Evolutionary conservation across 37 sponge, comb jelly and placozoan genomes (phyloP), one percentile per base, ranked within the genome.

Genomic region (Geodia barretti): DNA sequence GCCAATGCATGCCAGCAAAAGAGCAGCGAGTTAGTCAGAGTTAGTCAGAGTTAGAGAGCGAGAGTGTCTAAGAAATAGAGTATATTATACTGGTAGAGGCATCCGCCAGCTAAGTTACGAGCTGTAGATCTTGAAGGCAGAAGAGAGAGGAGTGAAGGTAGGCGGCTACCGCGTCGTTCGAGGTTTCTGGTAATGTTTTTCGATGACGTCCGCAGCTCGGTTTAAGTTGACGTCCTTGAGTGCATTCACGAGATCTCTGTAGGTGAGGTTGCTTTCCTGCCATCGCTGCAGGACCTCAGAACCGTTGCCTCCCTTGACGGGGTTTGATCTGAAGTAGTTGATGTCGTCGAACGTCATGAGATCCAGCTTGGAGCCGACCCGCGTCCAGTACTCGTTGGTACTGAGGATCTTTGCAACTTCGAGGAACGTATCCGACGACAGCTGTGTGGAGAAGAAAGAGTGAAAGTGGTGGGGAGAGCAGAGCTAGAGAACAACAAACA

Each of bases 181-280:
- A 17, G 54, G 54, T 47, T 47, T 47, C 54, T 47, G 30, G 20
- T 29, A 64, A 64, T 19, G n/a, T 64, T 64, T 26, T n/a, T 64
- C 65, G 20, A 64, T 64, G 65, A 29, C n/a, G 30, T 29, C 30
- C 5, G 29, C 65, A 5, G 30, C 25, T 64, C 65, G 25, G 65
- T 29, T 26, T 7, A 29, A n/a, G n/a, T 26, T 4, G 24, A 64
- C 65, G n/a, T 64, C 65, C n/a, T 19, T 64, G 29, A 64, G 65
- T 24, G 30, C 65, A 21, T 24, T 38, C 17, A 43, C 68, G 11
- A 83, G 67, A 30, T 83, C 83, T 42, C 34, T 71, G 72, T 61
- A 72, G 7, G 73, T 64, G 39, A 72, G 40, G 4, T 60, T 40
- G 60, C 88, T 88, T 2, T 88, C 83, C 39, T 41, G 60, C 88